Conservation (phyloP, 2,888 invertebrate species). For the Schizaphis graminum region DNA sequence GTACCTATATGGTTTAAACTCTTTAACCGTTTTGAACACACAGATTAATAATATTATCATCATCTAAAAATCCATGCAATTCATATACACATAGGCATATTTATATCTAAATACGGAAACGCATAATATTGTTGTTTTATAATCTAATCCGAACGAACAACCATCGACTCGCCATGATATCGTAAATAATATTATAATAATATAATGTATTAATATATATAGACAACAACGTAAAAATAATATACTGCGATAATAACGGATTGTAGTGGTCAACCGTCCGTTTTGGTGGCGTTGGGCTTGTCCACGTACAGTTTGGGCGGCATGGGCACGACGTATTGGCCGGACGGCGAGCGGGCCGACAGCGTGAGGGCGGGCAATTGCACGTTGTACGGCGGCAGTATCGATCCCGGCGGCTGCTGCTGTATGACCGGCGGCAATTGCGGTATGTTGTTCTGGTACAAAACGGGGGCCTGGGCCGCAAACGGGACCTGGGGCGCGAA, state of each 20-base stretch:
- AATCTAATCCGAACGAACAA: slow-evolving; percentile 5
- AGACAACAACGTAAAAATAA: not conserved
- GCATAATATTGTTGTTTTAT: not conserved
- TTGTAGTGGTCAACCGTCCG: not conserved
- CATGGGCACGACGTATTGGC: slow-evolving; percentile 68
- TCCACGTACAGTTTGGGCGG: slow-evolving; percentile 68
- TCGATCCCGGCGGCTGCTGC: slow-evolving; percentile 19
- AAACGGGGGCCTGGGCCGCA: not conserved
- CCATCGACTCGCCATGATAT: not conserved
- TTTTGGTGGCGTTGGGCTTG: slow-evolving; percentile 55
- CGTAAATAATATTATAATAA: slow-evolving; percentile 4
- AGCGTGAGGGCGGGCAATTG: slow-evolving; percentile 65
- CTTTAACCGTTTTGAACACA: no score
- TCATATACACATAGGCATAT: no score
- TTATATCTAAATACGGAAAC: no score
- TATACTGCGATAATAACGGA: not conserved
- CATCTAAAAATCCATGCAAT: no score
- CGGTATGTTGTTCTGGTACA: slow-evolving; percentile 42
- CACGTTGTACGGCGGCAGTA: slow-evolving; percentile 65
- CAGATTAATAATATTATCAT: no score
- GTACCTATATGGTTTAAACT: no score
- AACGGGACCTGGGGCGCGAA: slow-evolving; percentile 52
- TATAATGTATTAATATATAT: not conserved
- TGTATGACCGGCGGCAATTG: slow-evolving; percentile 42
- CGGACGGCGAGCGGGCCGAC: slow-evolving; percentile 67